Evolutionary conservation across 2,113 vertebrate species (phyloP).

Genomic region (Cisticola juncidis): DNA sequence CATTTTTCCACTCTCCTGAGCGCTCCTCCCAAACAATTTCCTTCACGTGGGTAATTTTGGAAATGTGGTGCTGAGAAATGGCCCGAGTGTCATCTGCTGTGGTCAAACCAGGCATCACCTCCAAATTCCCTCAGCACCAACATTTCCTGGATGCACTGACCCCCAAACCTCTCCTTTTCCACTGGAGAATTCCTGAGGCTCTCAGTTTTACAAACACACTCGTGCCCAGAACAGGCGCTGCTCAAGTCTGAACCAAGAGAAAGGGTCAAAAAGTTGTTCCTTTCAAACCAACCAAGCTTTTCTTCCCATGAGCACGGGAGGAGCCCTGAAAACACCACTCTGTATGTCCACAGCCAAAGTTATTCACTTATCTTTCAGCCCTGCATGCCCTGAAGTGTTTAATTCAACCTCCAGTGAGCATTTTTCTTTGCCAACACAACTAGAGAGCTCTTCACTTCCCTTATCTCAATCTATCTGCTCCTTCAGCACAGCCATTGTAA

Average conservation of each 20-base stretch:
- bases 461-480: slow-evolving; percentile 53
- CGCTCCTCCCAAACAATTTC: neutral
- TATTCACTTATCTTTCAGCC: slow-evolving; percentile 51
- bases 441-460: slow-evolving; percentile 48
- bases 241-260: neutral
- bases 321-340: slow-evolving; percentile 7
- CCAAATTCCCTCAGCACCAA: neutral
- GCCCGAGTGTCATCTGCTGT: fast-evolving
- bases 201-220: neutral
- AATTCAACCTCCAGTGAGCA: slow-evolving; percentile 29
- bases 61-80: neutral
- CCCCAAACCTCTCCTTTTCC: neutral
- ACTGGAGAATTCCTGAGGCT: neutral
- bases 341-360: slow-evolving; percentile 27
- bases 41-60: neutral
- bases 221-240: neutral
- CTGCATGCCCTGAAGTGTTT: slow-evolving; percentile 50
- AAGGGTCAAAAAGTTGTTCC: neutral
- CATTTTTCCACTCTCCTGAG: neutral
- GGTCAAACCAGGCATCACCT: neutral
- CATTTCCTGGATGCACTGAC: neutral
- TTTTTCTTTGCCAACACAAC: slow-evolving; percentile 57
- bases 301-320: neutral
- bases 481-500: slow-evolving; percentile 44
- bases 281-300: neutral